Evolutionary conservation across 2,797 vertebrate species (phyloP), one percentile per base, ranked within the genome.

Genomic region (Columba guinea): DNA sequence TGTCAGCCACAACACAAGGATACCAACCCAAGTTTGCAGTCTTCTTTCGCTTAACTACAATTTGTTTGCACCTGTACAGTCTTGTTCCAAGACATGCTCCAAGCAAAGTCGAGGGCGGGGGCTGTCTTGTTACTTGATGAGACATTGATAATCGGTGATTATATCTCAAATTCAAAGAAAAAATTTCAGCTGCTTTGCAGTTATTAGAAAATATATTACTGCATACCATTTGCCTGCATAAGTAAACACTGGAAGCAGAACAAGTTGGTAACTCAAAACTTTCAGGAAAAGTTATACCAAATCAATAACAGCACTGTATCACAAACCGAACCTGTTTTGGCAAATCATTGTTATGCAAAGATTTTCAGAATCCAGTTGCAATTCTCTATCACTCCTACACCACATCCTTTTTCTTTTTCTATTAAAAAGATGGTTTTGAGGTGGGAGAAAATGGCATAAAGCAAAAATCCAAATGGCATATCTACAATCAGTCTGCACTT

Each of bases 51-150:
- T 85, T 96, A 92, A 83, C 87, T 95, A 69, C 82, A 96, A 94
- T 97, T 95, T 97, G 95, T 95, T 96, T 77, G 46, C 94, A 97
- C 98, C 97, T 98, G 97, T 88, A 96, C 28, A 10, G 97, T 97
- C 97, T 97, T 98, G 97, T 98, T 97, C 84, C 95, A 94, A 96
- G 93, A 93, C 78, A 87, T 21, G 94, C 95, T 96, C 77, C 90
- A 81, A 97, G 97, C 95, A 94, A 96, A 96, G 97, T 86, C 97
- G 92, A 97, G 94, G 97, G 97, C 92, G 75, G 94, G 69, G 85
- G 93, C 94, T 89, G 88, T 92, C 93, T 85, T 92, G 59, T 91
- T 97, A 96, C 92, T 95, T 96, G 97, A 94, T 90, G 94, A 98
- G 95, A 97, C 94, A 95, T 94, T 96, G 84, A 92, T 91, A 95